Conservation (phyloP, 2,113 vertebrate genomes). For the Saguinus imperator region DNA sequence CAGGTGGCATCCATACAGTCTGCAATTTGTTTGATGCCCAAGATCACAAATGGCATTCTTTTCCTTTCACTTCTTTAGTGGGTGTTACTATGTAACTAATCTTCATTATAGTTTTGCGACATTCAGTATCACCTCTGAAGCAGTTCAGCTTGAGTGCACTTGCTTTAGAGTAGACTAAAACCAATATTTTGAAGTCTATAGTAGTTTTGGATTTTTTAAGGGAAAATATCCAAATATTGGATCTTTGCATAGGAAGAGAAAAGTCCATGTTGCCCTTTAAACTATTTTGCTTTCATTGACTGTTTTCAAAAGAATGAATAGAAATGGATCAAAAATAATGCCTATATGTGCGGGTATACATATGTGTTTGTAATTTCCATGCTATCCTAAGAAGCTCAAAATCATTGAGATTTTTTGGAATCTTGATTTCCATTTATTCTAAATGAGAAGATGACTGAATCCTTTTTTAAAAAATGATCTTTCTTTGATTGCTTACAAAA, state of each 20-base stretch:
- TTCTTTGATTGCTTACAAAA: constrained; percentile 69
- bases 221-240: background rate
- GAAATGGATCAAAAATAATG: background rate
- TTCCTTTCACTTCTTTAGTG: constrained; percentile 45
- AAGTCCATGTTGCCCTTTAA: constrained; percentile 24
- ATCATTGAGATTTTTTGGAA: background rate
- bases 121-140: constrained; percentile 60
- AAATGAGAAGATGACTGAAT: constrained; percentile 32
- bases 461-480: constrained; percentile 43
- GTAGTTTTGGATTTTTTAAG: constrained; percentile 4
- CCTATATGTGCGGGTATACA: background rate
- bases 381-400: constrained; percentile 9
- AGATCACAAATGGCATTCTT: constrained; percentile 63
- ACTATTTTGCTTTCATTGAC: background rate
- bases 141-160: constrained; percentile 35
- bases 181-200: constrained; percentile 29
- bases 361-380: background rate
- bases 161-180: constrained; percentile 53
- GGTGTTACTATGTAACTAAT: constrained; percentile 40
- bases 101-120: constrained; percentile 67
- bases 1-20: constrained; percentile 59
- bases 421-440: constrained; percentile 16
- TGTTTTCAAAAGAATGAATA: constrained; percentile 35
- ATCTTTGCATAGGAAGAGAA: constrained; percentile 28
- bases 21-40: constrained; percentile 54